These are phyloP conservation scores for Xestia xanthographa DNA, from an alignment of 2,888 invertebrate genomes.

Conservation along the genomic window DNA sequence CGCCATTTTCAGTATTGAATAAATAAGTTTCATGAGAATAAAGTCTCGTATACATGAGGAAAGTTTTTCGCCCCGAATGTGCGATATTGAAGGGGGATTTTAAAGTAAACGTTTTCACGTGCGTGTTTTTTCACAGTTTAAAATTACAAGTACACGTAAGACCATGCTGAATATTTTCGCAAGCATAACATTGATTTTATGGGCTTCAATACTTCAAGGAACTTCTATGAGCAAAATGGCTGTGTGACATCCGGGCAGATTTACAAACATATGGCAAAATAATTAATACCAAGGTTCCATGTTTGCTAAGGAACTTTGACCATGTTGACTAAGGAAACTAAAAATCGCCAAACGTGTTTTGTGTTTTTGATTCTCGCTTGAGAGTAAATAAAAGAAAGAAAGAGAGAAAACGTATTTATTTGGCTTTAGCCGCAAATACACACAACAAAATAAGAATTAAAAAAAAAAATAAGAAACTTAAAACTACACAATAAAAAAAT, in stretches of 20 bases:
- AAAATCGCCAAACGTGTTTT: not conserved
- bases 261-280: not conserved
- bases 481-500: too few species aligned
- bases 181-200: not conserved
- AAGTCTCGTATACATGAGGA: not conserved
- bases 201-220: not conserved
- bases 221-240: not conserved
- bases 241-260: not conserved
- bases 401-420: too few species aligned
- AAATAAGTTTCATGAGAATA: constrained; percentile 22
- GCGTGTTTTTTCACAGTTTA: not conserved
- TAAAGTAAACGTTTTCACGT: too few species aligned
- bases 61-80: not conserved
- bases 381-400: too few species aligned
- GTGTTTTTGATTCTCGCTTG: not conserved
- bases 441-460: too few species aligned
- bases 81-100: not conserved
- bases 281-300: not conserved
- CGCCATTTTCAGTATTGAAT: constrained; percentile 39
- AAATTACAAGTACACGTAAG: not conserved
- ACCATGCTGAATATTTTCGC: not conserved
- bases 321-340: not conserved
- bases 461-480: too few species aligned
- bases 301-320: too few species aligned
- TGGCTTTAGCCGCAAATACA: too few species aligned